Base-by-base conservation (phyloP, 92 coral and sea anemone genomes). In the Scolanthus callimorphus region DNA sequence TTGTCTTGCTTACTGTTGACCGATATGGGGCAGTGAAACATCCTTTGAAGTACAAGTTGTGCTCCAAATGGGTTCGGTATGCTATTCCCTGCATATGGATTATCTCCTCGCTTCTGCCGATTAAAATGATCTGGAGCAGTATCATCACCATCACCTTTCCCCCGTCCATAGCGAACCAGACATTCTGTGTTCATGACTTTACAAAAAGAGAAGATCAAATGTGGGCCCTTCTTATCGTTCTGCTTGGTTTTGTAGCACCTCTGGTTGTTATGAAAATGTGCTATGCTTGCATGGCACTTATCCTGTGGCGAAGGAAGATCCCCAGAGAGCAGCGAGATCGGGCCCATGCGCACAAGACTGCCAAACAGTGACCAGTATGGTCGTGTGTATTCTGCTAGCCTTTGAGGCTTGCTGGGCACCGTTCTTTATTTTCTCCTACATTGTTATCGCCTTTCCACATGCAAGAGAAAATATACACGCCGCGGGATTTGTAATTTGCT, bases 401-500 rank as follows among this genome's bases (percentile, higher is more conserved):
- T 46, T 46, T 19, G 19, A 46, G 23, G 22, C 17, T 46, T 46
- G 52, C 23, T 46, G 52, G 52, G 4, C 52, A 19, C 52, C 52
- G 23, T 46, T 46, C 22, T 46, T 46, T 34, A 15, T 34, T 15
- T 6, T 34, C 8, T 34, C 8, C 15, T 34, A 6, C 15, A 34
- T 34, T 15, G 15, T 6, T 34, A 15, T 34, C 6, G 15, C 6
- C 6, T 34, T 34, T 15, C 41, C 41, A 34, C 8, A 6, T 6
- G 8, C 15, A 15, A 6, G 6, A 34, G 8, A 6, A 6, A 15
- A 6, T 6, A 34, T 15, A 6, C 41, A 6, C 15, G 41, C 8
- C 8, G 41, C 6, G 15, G 8, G 6, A 15, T 6, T 34, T 6
- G 8, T 15, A 6, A 15, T 34, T 34, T 6, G 41, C 41, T 34